Evolutionary conservation across 2,113 vertebrate genomes (phyloP).

Genomic region (Romanogobio albipinnatus): DNA sequence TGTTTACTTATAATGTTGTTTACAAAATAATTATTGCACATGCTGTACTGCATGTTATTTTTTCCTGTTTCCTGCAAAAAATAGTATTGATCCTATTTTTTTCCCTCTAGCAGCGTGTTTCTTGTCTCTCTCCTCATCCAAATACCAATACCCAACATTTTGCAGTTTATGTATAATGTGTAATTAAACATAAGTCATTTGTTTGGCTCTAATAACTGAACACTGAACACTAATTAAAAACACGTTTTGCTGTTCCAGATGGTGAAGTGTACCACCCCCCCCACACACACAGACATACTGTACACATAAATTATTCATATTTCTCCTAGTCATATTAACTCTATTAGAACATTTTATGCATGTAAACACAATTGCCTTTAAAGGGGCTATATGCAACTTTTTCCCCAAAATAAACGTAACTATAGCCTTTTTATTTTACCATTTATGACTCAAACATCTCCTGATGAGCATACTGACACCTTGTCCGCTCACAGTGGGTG

Average conservation of each 20-base stretch:
- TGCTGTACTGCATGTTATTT: background rate
- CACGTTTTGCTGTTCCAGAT: constrained; percentile 44
- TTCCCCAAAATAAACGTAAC: too few species aligned
- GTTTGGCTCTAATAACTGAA: constrained; percentile 27
- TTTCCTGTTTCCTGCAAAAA: constrained; percentile 2
- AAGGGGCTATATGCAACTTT: too few species aligned
- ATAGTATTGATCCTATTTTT: constrained; percentile 1
- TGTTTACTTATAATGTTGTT: background rate
- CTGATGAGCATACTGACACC: too few species aligned
- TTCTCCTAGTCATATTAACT: background rate
- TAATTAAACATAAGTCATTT: constrained; percentile 40
- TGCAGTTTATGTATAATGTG: background rate
- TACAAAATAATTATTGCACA: background rate
- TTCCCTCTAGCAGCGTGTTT: background rate
- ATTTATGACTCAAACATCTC: too few species aligned
- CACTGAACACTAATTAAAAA: constrained; percentile 48
- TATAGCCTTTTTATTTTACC: too few species aligned
- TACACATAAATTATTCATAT: background rate
- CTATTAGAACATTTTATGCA: constrained; percentile 1
- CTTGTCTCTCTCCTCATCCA: background rate
- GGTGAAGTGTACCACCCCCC: constrained; percentile 8
- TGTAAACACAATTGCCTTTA: background rate
- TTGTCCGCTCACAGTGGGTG: too few species aligned
- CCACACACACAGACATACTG: background rate
- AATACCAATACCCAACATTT: constrained; percentile 1